These are phyloP conservation scores for Peromyscus maniculatus DNA, from an alignment of 2,113 vertebrate species.

Conservation along the genomic window DNA sequence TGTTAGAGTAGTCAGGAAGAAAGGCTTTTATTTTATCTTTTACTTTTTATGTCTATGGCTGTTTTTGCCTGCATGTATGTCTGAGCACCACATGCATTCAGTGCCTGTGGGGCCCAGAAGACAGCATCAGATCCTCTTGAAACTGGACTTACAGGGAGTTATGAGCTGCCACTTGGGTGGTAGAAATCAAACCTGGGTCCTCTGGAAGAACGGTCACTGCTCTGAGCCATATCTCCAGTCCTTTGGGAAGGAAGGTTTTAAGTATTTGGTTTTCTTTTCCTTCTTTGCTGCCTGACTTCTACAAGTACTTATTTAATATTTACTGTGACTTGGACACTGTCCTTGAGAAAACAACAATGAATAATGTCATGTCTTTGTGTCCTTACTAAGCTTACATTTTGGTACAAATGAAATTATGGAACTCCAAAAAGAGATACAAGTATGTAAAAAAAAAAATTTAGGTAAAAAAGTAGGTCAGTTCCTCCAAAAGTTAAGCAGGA, in stretches of 20 bases:
- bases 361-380: not conserved
- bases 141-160: not conserved
- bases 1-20: not conserved
- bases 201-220: not conserved
- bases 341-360: not conserved
- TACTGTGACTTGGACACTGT: not conserved
- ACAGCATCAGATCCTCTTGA: not conserved
- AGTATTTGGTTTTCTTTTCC: not conserved
- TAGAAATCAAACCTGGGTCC: not conserved
- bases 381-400: not conserved
- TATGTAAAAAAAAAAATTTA: not conserved
- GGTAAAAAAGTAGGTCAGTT: not conserved
- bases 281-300: not conserved
- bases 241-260: not conserved
- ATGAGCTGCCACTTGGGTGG: not conserved
- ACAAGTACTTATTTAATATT: not conserved
- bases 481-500: not conserved
- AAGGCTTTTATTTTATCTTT: not conserved
- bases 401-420: not conserved
- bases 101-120: not conserved
- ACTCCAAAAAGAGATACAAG: slow-evolving; percentile 11
- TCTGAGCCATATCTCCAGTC: not conserved
- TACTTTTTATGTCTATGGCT: not conserved
- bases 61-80: not conserved
- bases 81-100: not conserved